These are phyloP conservation scores for Myotis daubentonii DNA, from an alignment of 2,797 vertebrate genomes.

Conservation along the genomic window DNA sequence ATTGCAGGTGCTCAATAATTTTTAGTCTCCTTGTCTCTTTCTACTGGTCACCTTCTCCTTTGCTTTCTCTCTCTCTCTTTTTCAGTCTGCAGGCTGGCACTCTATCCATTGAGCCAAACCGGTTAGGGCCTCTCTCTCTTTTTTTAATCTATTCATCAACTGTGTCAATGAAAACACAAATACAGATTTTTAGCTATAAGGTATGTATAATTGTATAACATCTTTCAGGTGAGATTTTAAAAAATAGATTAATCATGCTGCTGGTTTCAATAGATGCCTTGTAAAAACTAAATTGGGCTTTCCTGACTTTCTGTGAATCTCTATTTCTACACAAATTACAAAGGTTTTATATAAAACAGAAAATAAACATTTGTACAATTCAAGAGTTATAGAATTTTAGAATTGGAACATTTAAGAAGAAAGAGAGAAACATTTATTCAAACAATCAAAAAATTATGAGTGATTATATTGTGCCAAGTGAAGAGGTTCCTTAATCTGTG, in stretches of 20 bases:
- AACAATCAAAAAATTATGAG: background rate
- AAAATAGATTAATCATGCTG: background rate
- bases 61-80: background rate
- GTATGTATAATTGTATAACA: background rate
- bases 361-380: background rate
- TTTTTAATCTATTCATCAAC: background rate
- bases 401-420: background rate
- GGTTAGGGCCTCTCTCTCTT: background rate
- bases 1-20: background rate
- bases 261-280: background rate
- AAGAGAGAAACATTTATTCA: background rate
- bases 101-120: too few relatives aligned
- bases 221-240: background rate
- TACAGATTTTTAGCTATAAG: background rate
- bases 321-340: background rate
- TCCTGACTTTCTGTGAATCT: background rate
- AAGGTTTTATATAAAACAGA: background rate
- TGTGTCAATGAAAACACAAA: background rate
- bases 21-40: background rate
- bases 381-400: background rate
- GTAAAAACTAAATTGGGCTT: background rate
- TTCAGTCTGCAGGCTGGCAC: too few relatives aligned
- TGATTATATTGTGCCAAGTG: background rate
- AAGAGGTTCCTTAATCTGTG: background rate
- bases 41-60: background rate